These are phyloP conservation scores for Arenaria interpres DNA, from an alignment of 2,113 vertebrate genomes.

Conservation along the genomic window DNA sequence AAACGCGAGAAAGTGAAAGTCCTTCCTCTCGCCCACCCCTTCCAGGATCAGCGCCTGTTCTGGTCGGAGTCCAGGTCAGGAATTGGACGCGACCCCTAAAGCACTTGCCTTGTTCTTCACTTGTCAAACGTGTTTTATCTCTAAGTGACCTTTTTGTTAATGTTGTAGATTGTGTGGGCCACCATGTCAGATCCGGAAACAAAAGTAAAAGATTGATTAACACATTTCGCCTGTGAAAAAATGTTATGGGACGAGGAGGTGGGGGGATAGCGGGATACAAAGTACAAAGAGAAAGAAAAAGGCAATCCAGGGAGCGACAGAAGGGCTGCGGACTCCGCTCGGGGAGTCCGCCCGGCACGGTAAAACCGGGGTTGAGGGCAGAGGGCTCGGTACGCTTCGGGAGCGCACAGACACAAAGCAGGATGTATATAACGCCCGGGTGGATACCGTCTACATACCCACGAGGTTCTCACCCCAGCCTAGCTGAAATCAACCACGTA, in stretches of 20 bases:
- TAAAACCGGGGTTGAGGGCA: not conserved
- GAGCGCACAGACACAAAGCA: not conserved
- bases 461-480: not conserved
- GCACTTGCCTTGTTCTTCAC: slow-evolving; percentile 73
- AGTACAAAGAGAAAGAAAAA: slow-evolving; percentile 55
- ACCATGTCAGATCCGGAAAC: slow-evolving; percentile 74
- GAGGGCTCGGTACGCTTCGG: not conserved
- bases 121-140: slow-evolving; percentile 78
- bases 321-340: not conserved
- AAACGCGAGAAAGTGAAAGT: slow-evolving; percentile 60
- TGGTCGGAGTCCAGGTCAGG: slow-evolving; percentile 70
- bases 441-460: not conserved
- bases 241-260: slow-evolving; percentile 40
- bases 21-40: slow-evolving; percentile 17
- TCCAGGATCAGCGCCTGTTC: slow-evolving; percentile 57
- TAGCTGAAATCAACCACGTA: not conserved
- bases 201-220: slow-evolving; percentile 75
- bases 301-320: not conserved
- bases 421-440: not conserved
- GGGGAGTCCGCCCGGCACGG: not conserved
- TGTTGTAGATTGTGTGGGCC: slow-evolving; percentile 73
- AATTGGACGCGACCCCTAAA: slow-evolving; percentile 72
- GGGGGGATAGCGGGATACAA: not conserved
- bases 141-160: slow-evolving; percentile 76
- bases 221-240: slow-evolving; percentile 62